These are phyloP conservation scores for Globodera ellingtonae DNA, from an alignment of 1,140 invertebrate genomes.

Conservation along the genomic window DNA sequence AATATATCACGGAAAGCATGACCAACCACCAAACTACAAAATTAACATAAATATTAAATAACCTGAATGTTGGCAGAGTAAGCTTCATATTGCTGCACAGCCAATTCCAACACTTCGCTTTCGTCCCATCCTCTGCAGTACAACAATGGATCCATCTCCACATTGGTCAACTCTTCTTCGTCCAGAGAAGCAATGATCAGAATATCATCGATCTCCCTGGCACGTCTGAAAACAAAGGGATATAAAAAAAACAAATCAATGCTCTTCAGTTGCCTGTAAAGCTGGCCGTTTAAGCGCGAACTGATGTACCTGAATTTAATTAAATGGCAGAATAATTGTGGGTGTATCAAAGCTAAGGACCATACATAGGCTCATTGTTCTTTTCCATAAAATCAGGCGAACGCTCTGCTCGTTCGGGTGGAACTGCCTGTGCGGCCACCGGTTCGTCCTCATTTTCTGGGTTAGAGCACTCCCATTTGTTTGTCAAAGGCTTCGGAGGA, in stretches of 20 bases:
- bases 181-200: constrained; percentile 36
- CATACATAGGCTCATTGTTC: constrained; percentile 53
- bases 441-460: constrained; percentile 16
- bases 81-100: constrained; percentile 41
- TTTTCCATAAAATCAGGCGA: constrained; percentile 65
- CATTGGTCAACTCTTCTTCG: constrained; percentile 35
- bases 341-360: background rate
- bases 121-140: constrained; percentile 20
- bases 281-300: constrained; percentile 53
- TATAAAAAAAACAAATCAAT: background rate
- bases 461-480: constrained; percentile 27
- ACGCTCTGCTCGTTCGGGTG: constrained; percentile 39
- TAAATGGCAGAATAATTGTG: too few relatives aligned
- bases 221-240: constrained; percentile 34
- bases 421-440: background rate
- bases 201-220: constrained; percentile 52
- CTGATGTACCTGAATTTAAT: constrained; percentile 31
- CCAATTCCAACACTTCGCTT: constrained; percentile 21
- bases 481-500: constrained; percentile 35
- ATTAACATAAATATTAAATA: background rate
- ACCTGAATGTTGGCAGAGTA: constrained; percentile 43
- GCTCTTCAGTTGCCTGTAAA: constrained; percentile 45
- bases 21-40: too few relatives aligned
- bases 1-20: too few relatives aligned
- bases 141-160: constrained; percentile 33